Conservation (phyloP, 2,888 invertebrate genomes). For the Agonopterix subpropinquella region DNA sequence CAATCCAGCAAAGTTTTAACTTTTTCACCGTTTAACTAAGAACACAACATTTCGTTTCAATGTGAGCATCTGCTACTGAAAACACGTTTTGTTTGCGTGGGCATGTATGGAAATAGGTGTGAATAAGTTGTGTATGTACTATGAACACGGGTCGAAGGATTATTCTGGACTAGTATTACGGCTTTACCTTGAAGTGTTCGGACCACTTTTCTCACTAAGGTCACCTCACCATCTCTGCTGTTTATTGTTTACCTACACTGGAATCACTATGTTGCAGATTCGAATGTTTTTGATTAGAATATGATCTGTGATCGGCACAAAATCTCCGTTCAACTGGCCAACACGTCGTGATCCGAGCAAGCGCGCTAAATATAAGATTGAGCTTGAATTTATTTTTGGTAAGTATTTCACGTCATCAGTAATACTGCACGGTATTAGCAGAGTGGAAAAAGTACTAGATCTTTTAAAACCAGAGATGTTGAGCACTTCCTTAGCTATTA, state of each 20-base stretch:
- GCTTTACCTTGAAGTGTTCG: constrained; percentile 62
- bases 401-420: constrained; percentile 60
- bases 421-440: neutral
- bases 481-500: no score
- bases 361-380: constrained; percentile 73
- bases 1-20: constrained; percentile 53
- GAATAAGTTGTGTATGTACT: constrained; percentile 69
- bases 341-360: constrained; percentile 55
- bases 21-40: constrained; percentile 61
- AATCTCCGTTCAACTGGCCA: constrained; percentile 69
- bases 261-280: constrained; percentile 35
- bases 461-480: no score
- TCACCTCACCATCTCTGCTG: constrained; percentile 38
- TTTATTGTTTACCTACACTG: constrained; percentile 40
- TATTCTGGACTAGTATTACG: constrained; percentile 56
- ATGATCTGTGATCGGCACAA: constrained; percentile 63
- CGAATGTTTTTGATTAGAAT: constrained; percentile 35
- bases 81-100: constrained; percentile 70
- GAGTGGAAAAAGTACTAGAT: no score
- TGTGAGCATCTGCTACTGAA: constrained; percentile 65
- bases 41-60: constrained; percentile 72
- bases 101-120: constrained; percentile 72
- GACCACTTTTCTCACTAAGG: constrained; percentile 32
- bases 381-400: constrained; percentile 72
- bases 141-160: constrained; percentile 55